phyloP scores from a whole-genome alignment of 2,113 vertebrate genomes.

The Phalacrocorax brasilianus region DNA sequence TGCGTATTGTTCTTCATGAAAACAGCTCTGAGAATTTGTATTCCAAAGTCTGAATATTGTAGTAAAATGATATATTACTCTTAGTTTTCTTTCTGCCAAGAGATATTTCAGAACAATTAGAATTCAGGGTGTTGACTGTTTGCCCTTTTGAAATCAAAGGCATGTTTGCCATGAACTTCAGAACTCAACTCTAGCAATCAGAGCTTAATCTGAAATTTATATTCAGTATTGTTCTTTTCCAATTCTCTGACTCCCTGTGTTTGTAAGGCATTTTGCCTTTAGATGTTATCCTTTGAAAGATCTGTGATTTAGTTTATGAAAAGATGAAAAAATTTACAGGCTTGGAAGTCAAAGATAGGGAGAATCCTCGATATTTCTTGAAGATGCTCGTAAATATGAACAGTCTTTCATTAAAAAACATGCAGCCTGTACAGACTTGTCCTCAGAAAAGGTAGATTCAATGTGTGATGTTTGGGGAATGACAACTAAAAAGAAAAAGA shows the following conservation, averaged over 20 bases:
- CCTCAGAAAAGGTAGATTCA: neutral
- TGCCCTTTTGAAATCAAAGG: neutral
- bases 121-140: neutral
- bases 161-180: neutral
- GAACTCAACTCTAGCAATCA: neutral
- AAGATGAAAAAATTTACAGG: neutral
- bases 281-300: neutral
- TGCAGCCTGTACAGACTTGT: neutral
- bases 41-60: neutral
- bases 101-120: conserved; percentile 9
- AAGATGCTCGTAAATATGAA: neutral
- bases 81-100: neutral
- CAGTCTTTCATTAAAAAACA: neutral
- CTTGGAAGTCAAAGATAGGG: neutral
- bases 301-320: neutral
- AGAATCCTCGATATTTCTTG: neutral
- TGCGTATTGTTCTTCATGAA: neutral
- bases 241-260: neutral
- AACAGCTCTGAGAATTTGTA: neutral
- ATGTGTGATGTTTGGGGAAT: neutral
- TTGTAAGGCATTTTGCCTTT: neutral
- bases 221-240: neutral
- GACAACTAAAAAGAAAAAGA: neutral
- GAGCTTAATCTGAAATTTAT: neutral
- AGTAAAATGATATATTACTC: neutral